Evolutionary conservation across 2,113 vertebrate species (phyloP).

Genomic region (Podiceps cristatus): DNA sequence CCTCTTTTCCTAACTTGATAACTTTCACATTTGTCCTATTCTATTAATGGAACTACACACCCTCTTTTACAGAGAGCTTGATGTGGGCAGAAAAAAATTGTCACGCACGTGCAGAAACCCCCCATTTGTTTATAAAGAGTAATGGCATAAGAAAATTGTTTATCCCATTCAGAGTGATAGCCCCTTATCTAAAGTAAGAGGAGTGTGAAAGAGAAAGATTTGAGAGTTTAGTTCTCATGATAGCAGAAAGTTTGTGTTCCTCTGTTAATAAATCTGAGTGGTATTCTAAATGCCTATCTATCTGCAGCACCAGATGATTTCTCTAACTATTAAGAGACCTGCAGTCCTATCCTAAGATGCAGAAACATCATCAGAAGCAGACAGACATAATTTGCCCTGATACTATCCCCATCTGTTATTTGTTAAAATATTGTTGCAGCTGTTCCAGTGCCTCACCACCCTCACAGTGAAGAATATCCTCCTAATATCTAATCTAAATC

Average conservation of each 20-base stretch:
- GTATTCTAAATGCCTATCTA: background rate
- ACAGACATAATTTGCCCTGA: background rate
- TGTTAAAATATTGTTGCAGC: background rate
- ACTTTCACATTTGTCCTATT: background rate
- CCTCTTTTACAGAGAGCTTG: background rate
- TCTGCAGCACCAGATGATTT: background rate
- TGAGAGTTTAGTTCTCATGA: background rate
- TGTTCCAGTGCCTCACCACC: too few relatives aligned
- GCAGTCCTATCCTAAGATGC: background rate
- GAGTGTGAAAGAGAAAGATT: background rate
- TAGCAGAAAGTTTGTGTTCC: background rate
- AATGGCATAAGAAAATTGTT: background rate
- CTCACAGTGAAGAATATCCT: too few relatives aligned
- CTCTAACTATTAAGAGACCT: background rate
- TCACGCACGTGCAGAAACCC: fast-evolving
- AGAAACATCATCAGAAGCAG: background rate
- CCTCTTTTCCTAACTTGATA: background rate
- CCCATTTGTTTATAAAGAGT: background rate
- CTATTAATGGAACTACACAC: background rate
- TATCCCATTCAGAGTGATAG: background rate
- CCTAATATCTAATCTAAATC: too few relatives aligned
- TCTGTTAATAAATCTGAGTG: background rate
- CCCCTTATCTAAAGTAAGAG: background rate
- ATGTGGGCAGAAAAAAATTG: background rate
- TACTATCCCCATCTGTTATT: background rate